Percentiles rank a stretch among this genome's conserved stretches.
These are phyloP conservation scores for Heliconius hermathena DNA, from an alignment of 1,140 invertebrate genomes.

Conservation along the genomic window DNA sequence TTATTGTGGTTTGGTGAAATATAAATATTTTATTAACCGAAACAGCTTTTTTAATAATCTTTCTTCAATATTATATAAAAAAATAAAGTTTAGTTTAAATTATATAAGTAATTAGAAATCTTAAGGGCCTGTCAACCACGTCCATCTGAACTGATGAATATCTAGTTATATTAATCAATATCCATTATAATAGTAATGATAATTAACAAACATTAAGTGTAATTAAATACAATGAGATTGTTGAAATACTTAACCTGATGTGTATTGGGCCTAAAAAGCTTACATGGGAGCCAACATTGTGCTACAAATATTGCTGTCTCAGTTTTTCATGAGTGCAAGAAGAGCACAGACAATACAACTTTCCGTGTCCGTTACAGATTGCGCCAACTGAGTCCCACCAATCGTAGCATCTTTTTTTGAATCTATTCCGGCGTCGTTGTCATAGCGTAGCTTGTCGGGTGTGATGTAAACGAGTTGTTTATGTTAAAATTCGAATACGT, in stretches of 20 bases:
- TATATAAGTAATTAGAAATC: no score
- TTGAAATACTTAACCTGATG: background rate
- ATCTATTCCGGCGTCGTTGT: constrained; percentile 69
- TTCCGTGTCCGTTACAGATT: constrained; percentile 43
- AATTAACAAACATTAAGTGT: constrained; percentile 6
- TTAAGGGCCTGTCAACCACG: no score
- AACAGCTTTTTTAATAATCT: background rate
- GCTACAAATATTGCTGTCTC: background rate
- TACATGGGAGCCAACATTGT: background rate
- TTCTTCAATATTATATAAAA: background rate
- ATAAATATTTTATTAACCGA: background rate
- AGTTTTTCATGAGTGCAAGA: background rate
- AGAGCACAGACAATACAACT: constrained; percentile 18
- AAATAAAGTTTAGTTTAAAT: background rate
- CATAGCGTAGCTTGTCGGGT: constrained; percentile 47
- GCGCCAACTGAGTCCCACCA: constrained; percentile 61
- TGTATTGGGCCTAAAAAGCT: background rate
- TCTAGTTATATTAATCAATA: background rate
- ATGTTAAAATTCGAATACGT: constrained; percentile 15
- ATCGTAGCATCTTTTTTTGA: constrained; percentile 66
- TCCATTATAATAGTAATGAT: background rate
- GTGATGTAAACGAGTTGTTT: constrained; percentile 20
- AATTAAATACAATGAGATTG: constrained; percentile 9
- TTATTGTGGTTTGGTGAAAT: background rate
- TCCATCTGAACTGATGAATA: background rate